A percentile compares a stretch with the other conserved stretches of the same genome.
Conservation (phyloP, 2,888 invertebrate genomes). For the Drosophila putrida region DNA sequence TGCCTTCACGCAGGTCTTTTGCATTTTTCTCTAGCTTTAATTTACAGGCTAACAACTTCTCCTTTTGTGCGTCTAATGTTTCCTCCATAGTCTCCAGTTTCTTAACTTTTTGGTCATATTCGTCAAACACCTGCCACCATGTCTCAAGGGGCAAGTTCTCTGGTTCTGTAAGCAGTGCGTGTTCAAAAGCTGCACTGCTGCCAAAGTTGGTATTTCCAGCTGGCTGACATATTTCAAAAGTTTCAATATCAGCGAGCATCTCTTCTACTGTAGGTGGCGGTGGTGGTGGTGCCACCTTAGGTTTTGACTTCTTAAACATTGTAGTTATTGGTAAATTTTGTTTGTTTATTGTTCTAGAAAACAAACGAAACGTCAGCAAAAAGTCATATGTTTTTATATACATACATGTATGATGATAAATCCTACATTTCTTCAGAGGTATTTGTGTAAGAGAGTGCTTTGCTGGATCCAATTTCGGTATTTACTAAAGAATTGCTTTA, state of each 20-base stretch:
- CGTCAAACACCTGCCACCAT: slow-evolving; percentile 84
- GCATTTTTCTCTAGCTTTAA: slow-evolving; percentile 77
- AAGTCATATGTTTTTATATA: neutral
- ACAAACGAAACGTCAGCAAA: slow-evolving; percentile 30
- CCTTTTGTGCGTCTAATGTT: slow-evolving; percentile 71
- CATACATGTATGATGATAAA: neutral
- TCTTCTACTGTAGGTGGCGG: slow-evolving; percentile 78
- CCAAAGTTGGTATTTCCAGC: neutral
- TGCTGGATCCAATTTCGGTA: neutral
- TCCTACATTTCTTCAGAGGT: neutral
- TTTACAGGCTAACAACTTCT: slow-evolving; percentile 74
- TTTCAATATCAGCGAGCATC: slow-evolving; percentile 82
- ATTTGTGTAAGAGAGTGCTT: neutral
- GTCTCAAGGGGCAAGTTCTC: slow-evolving; percentile 62
- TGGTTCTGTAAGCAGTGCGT: slow-evolving; percentile 54
- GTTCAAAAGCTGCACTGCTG: slow-evolving; percentile 42
- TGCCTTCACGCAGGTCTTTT: slow-evolving; percentile 72
- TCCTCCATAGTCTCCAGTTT: slow-evolving; percentile 74
- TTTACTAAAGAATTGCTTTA: neutral
- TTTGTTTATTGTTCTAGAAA: slow-evolving; percentile 9
- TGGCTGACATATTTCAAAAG: slow-evolving; percentile 74
- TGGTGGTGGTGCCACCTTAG: slow-evolving; percentile 70
- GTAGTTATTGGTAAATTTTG: neutral
- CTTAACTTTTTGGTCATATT: slow-evolving; percentile 81
- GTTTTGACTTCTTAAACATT: slow-evolving; percentile 79